Conservation (phyloP, 2,113 vertebrate genomes). For the Onychostoma macrolepis region DNA sequence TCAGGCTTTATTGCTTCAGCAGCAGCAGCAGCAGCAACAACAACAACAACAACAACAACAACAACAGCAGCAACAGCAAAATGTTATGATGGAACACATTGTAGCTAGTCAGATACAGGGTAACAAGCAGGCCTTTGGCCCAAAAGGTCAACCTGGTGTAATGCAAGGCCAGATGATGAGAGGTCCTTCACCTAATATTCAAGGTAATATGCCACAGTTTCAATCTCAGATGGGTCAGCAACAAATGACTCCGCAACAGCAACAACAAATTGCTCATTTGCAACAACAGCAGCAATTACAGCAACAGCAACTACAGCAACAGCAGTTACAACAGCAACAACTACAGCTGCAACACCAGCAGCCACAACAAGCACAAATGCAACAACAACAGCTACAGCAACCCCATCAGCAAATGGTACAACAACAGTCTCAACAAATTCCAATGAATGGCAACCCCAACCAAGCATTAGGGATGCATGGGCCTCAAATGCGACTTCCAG, state of each 20-base stretch:
- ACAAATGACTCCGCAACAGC: constrained; percentile 76
- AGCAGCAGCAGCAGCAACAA: constrained; percentile 73
- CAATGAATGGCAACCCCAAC: constrained; percentile 87
- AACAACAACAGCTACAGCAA: constrained; percentile 55
- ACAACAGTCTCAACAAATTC: constrained; percentile 82
- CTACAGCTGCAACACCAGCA: constrained; percentile 70
- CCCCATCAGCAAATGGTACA: constrained; percentile 75
- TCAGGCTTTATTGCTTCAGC: constrained; percentile 87
- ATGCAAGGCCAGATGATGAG: constrained; percentile 93
- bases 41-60: constrained; percentile 62
- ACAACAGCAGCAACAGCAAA: constrained; percentile 77
- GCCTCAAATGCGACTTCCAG: constrained; percentile 86
- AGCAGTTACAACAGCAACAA: constrained; percentile 65
- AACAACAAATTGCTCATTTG: constrained; percentile 70
- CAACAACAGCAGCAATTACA: constrained; percentile 74
- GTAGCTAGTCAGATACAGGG: constrained; percentile 94
- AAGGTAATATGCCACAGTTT: constrained; percentile 91
- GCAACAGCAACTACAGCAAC: constrained; percentile 75
- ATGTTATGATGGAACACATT: constrained; percentile 96
- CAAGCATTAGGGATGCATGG: constrained; percentile 92
- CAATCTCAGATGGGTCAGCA: constrained; percentile 82
- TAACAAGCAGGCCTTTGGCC: constrained; percentile 89
- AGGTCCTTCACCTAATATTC: constrained; percentile 89
- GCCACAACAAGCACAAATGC: constrained; percentile 61
- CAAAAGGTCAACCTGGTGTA: constrained; percentile 86